A percentile compares a stretch with the other conserved stretches of the same genome.
Conservation (phyloP, 1,140 invertebrate species). For the Scaptodrosophila lebanonensis region DNA sequence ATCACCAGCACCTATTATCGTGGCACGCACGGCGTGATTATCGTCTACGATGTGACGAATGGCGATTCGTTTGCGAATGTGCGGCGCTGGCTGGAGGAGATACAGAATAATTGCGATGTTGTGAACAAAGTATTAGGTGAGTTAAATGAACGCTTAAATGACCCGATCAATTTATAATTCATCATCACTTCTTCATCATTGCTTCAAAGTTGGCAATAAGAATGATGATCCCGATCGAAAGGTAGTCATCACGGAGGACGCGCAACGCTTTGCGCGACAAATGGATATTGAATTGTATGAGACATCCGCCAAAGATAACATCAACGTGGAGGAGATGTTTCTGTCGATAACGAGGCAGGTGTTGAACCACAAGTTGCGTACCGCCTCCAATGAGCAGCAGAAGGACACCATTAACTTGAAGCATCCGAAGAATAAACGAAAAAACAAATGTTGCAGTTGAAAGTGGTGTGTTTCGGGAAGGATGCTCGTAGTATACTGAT, state of each 20-base stretch:
- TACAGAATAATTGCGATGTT: constrained; percentile 99
- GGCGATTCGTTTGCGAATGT: constrained; percentile 99
- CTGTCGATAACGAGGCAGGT: constrained; percentile 84
- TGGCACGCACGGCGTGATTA: constrained; percentile 99
- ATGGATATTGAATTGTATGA: constrained; percentile 98
- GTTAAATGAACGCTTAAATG: constrained; percentile 23
- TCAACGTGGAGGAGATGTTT: constrained; percentile 97
- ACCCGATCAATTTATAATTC: not conserved
- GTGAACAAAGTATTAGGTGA: constrained; percentile 98
- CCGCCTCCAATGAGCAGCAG: constrained; percentile 77
- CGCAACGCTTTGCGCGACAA: constrained; percentile 96
- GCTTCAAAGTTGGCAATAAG: constrained; percentile 96
- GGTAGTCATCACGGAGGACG: constrained; percentile 98
- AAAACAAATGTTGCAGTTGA: constrained; percentile 75
- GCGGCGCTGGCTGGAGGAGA: constrained; percentile 98
- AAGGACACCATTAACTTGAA: constrained; percentile 79
- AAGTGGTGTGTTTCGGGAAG: no score
- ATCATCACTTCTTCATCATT: not conserved
- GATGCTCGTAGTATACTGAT: no score
- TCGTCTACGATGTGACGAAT: constrained; percentile 99
- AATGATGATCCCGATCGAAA: constrained; percentile 98
- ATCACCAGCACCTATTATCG: constrained; percentile 91
- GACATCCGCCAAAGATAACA: constrained; percentile 99
- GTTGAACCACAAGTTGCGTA: constrained; percentile 70
- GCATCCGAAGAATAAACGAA: constrained; percentile 46